These are phyloP conservation scores for Nyctalus aviator DNA, from an alignment of 2,797 vertebrate species.

Conservation along the genomic window DNA sequence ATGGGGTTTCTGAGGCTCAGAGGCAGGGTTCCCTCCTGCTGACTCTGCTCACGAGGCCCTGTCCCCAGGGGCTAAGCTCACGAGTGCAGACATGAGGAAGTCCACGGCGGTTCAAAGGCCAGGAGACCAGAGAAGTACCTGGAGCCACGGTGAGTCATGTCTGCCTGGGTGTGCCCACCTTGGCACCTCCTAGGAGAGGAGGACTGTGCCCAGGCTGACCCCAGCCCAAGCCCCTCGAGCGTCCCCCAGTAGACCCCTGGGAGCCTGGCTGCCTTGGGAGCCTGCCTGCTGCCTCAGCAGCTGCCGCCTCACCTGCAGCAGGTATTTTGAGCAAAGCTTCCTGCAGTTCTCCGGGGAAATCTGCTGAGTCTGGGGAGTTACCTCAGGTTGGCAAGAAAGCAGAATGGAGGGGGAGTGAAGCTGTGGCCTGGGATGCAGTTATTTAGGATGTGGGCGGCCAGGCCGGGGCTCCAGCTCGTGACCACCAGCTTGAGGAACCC, in stretches of 20 bases:
- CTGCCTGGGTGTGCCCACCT: rapidly evolving
- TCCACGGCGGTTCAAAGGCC: not conserved
- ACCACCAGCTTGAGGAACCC: not conserved
- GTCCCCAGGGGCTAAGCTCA: not conserved
- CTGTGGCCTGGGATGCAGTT: rapidly evolving
- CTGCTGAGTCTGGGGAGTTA: conserved; percentile 61
- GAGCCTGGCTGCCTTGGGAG: not conserved
- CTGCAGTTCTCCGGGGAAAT: conserved; percentile 12
- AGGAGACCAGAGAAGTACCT: not conserved
- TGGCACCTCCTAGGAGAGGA: not conserved
- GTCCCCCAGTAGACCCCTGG: not conserved
- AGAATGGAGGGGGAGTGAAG: rapidly evolving
- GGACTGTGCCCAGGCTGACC: not conserved
- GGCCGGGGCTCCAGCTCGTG: rapidly evolving
- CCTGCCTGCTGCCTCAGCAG: not conserved
- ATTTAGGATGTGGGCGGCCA: rapidly evolving
- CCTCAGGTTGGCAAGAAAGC: not conserved
- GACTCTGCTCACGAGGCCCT: not conserved
- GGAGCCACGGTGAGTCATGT: not conserved
- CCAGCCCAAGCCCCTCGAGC: not conserved
- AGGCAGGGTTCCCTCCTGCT: not conserved
- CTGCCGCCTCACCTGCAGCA: conserved; percentile 10
- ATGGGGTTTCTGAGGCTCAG: not conserved
- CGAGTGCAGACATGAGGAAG: not conserved
- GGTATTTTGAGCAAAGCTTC: conserved; percentile 23